These are phyloP conservation scores for Nemotelus nigrinus DNA, from an alignment of 2,888 invertebrate species.

Conservation along the genomic window DNA sequence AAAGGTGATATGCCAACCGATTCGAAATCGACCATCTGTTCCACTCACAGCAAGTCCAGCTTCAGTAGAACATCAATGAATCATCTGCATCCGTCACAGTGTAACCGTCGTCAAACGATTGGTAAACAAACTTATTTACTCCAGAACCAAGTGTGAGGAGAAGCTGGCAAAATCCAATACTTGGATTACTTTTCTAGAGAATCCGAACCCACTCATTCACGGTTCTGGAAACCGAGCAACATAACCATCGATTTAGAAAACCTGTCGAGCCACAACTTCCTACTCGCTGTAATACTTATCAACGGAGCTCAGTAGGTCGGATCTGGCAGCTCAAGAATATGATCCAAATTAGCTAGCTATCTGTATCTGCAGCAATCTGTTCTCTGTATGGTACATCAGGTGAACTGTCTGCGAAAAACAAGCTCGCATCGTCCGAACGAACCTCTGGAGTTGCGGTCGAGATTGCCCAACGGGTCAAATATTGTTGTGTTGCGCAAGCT, in stretches of 20 bases:
- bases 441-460: conserved; percentile 15
- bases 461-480: conserved; percentile 30
- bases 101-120: neutral
- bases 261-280: conserved; percentile 18
- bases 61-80: neutral
- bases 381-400: too few relatives aligned
- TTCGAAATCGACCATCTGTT: neutral
- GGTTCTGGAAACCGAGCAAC: conserved; percentile 16
- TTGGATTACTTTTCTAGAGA: conserved; percentile 20
- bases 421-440: too few relatives aligned
- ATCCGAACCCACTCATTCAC: conserved; percentile 9
- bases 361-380: too few relatives aligned
- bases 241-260: conserved; percentile 5
- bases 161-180: too few relatives aligned
- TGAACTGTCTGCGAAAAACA: too few relatives aligned
- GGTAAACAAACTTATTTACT: neutral
- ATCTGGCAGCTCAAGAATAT: neutral
- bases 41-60: neutral
- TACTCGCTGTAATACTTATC: neutral
- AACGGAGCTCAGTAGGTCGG: conserved; percentile 19
- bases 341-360: neutral
- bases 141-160: too few relatives aligned
- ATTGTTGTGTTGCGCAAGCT: conserved; percentile 9
- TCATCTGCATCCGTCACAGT: neutral
- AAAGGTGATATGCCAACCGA: too few relatives aligned